A percentile compares a stretch with the other conserved stretches of the same genome.
phyloP scores from a whole-genome alignment of 2,113 vertebrate genomes.

The Nannobrachium achirus region DNA sequence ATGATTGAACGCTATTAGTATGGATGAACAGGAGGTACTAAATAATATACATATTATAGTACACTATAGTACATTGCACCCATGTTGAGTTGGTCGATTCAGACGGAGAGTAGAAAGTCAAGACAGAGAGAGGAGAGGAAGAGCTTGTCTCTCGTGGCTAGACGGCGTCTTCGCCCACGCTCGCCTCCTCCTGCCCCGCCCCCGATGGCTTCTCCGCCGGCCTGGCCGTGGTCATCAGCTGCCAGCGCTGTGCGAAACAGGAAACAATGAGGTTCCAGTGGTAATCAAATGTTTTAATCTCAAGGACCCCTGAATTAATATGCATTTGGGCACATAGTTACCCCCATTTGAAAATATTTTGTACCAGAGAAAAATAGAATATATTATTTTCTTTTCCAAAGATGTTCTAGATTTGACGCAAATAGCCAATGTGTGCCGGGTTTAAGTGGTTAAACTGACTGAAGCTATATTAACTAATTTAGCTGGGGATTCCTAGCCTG shows the following conservation, averaged over 20 bases:
- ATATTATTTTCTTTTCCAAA: too few relatives aligned
- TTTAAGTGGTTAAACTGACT: too few relatives aligned
- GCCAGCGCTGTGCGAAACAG: conserved; percentile 80
- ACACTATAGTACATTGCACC: neutral
- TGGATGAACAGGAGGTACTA: neutral
- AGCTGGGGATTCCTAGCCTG: too few relatives aligned
- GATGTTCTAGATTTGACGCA: too few relatives aligned
- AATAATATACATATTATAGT: conserved; percentile 2
- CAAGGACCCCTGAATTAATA: too few relatives aligned
- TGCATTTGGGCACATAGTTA: too few relatives aligned
- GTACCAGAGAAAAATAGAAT: too few relatives aligned
- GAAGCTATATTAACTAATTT: too few relatives aligned
- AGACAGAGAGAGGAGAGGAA: neutral
- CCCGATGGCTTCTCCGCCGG: conserved; percentile 65
- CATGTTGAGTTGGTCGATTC: conserved; percentile 31
- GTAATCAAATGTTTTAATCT: too few relatives aligned
- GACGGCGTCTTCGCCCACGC: conserved; percentile 71
- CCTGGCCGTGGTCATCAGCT: conserved; percentile 82
- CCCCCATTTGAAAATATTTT: too few relatives aligned
- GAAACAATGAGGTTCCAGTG: conserved; percentile 11
- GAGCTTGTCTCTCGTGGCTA: conserved; percentile 53
- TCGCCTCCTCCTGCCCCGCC: conserved; percentile 73
- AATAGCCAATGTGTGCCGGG: too few relatives aligned
- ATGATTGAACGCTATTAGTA: too few relatives aligned
- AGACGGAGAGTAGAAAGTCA: conserved; percentile 1